A percentile compares a stretch with the other conserved stretches of the same genome.
Conservation (phyloP, 2,888 invertebrate genomes). For the Latrodectus hesperus region DNA sequence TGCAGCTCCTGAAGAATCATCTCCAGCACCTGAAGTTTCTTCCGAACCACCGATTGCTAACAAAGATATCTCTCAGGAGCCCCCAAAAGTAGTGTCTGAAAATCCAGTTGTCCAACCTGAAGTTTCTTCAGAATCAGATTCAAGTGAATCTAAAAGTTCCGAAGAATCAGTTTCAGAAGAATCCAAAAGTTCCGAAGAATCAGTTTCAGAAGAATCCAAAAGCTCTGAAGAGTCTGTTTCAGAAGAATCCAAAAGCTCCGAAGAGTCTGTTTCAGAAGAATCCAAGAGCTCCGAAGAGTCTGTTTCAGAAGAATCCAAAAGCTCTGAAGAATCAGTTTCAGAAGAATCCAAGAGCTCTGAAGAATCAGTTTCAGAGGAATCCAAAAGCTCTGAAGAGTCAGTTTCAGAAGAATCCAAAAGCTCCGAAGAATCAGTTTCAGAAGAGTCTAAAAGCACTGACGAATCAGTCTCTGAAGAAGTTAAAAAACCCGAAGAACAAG, state of each 20-base stretch:
- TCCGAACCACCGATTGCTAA: slow-evolving; percentile 6
- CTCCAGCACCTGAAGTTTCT: not conserved
- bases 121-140: not conserved
- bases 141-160: not conserved
- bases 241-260: not conserved
- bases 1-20: slow-evolving; percentile 3
- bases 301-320: not conserved
- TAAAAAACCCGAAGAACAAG: too few relatives aligned
- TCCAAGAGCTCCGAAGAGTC: not conserved
- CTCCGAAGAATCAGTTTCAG: not conserved
- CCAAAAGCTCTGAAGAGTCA: not conserved
- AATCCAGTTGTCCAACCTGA: not conserved
- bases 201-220: not conserved
- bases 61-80: slow-evolving; percentile 19
- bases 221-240: not conserved
- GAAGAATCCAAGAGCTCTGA: not conserved
- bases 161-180: not conserved
- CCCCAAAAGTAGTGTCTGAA: slow-evolving; percentile 18
- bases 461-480: not conserved
- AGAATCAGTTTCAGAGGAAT: not conserved
- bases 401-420: not conserved
- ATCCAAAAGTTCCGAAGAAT: not conserved
- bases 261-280: not conserved
- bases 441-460: not conserved
- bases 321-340: not conserved